These are phyloP conservation scores for Saturnia japonica DNA, from an alignment of 2,888 invertebrate species.

Conservation along the genomic window DNA sequence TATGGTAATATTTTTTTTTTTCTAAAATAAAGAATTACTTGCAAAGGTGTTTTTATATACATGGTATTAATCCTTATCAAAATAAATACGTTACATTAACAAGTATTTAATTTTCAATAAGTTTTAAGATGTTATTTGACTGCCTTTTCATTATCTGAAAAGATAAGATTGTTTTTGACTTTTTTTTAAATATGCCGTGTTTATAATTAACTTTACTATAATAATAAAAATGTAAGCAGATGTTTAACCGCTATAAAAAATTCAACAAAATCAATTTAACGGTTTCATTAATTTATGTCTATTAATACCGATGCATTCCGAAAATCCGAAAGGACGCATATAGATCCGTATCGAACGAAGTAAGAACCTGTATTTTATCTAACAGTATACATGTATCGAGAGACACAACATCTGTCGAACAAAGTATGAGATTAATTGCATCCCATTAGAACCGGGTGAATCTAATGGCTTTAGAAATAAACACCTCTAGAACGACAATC, in stretches of 20 bases:
- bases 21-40: too few relatives aligned
- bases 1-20: too few relatives aligned
- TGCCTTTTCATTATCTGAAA: too few relatives aligned
- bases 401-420: slow-evolving; percentile 35
- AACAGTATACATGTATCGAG: slow-evolving; percentile 23
- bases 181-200: too few relatives aligned
- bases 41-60: too few relatives aligned
- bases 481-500: slow-evolving; percentile 11
- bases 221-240: background rate
- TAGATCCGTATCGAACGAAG: slow-evolving; percentile 7
- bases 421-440: slow-evolving; percentile 44
- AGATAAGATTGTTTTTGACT: too few relatives aligned
- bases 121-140: too few relatives aligned
- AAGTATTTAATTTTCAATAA: too few relatives aligned
- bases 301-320: slow-evolving; percentile 2
- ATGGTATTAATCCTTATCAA: too few relatives aligned
- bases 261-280: background rate
- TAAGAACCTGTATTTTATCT: slow-evolving; percentile 3
- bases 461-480: slow-evolving; percentile 32
- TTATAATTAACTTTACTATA: too few relatives aligned
- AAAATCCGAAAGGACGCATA: slow-evolving; percentile 11
- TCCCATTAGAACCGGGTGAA: slow-evolving; percentile 59
- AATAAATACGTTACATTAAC: too few relatives aligned
- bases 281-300: background rate
- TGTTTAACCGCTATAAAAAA: background rate